Conservation (phyloP, 2,888 invertebrate species). For the Drosophila recens region DNA sequence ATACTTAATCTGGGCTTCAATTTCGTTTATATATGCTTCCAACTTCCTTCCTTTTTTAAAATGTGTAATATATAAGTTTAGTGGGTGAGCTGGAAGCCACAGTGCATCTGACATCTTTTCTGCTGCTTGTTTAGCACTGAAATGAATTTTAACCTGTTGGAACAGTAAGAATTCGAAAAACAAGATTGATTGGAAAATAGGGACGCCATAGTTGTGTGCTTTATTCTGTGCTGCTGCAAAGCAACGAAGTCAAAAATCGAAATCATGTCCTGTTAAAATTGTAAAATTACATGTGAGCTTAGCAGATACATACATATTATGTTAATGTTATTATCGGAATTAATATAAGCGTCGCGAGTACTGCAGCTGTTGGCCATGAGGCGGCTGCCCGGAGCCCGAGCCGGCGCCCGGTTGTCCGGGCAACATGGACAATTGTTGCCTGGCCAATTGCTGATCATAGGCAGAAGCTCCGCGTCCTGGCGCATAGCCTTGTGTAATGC, state of each 20-base stretch:
- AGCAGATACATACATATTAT: conserved; percentile 30
- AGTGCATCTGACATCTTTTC: no score
- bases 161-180: background rate
- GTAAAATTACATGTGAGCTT: conserved; percentile 65
- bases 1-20: background rate
- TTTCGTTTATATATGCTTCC: background rate
- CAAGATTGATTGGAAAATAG: conserved; percentile 64
- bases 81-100: background rate
- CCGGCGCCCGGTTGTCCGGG: conserved; percentile 71
- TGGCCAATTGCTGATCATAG: conserved; percentile 78
- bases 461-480: conserved; percentile 87
- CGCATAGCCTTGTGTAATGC: conserved; percentile 94
- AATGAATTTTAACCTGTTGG: no score
- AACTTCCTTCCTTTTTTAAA: background rate
- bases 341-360: conserved; percentile 81
- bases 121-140: no score
- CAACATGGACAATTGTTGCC: conserved; percentile 81
- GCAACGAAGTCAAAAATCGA: conserved; percentile 54
- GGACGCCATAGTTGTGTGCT: conserved; percentile 77
- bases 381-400: conserved; percentile 68
- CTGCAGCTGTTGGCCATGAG: conserved; percentile 78
- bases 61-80: background rate
- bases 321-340: conserved; percentile 37
- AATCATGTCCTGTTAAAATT: conserved; percentile 58
- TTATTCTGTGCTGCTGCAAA: conserved; percentile 61